These are phyloP conservation scores for Rhopalosiphum maidis DNA, from an alignment of 1,140 invertebrate species.

Conservation along the genomic window DNA sequence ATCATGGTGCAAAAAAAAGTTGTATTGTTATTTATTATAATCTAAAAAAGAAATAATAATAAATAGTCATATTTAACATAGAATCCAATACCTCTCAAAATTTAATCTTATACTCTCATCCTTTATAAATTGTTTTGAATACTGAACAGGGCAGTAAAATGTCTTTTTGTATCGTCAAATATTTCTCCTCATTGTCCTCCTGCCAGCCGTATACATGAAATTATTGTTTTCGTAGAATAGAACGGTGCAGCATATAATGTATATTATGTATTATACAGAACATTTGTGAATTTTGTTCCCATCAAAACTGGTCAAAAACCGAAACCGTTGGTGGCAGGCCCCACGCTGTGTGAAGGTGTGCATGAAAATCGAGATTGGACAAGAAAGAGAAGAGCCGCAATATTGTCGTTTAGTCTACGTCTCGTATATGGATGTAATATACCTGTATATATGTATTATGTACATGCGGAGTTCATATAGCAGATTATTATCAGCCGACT, in stretches of 20 bases:
- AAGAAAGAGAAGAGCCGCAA: slow-evolving; percentile 21
- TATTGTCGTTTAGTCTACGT: slow-evolving; percentile 27
- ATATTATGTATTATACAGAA: not conserved
- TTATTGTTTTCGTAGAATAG: slow-evolving; percentile 41
- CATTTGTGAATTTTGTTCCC: slow-evolving; percentile 22
- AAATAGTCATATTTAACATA: not conserved
- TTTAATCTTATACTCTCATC: not conserved
- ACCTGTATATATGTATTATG: not conserved
- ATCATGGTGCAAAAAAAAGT: not conserved
- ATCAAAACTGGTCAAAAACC: slow-evolving; percentile 42
- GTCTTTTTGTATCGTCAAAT: not conserved
- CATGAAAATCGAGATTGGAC: slow-evolving; percentile 45
- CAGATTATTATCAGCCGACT: slow-evolving; percentile 4
- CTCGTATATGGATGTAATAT: not conserved
- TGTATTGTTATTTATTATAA: not conserved
- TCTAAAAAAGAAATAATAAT: not conserved
- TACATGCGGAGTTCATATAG: not conserved
- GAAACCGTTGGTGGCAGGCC: slow-evolving; percentile 26
- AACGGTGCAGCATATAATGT: not conserved
- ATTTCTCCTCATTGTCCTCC: not conserved
- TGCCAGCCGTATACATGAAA: not conserved
- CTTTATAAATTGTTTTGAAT: not conserved
- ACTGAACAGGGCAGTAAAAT: not conserved
- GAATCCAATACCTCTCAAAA: not conserved
- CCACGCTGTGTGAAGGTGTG: slow-evolving; percentile 51